phyloP scores from a whole-genome alignment of 2,113 vertebrate genomes.

The Arenaria interpres region DNA sequence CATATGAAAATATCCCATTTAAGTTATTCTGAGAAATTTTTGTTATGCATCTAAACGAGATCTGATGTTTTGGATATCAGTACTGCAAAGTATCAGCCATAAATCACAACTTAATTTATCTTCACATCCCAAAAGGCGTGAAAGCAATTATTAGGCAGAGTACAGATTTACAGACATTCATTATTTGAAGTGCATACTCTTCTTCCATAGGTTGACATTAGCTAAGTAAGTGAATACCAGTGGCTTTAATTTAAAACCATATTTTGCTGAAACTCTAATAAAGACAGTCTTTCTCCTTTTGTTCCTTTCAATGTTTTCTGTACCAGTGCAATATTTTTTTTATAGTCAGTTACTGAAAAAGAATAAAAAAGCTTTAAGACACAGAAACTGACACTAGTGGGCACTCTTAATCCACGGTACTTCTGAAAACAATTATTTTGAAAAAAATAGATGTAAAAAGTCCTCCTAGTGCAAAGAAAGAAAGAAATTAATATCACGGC shows the following conservation, averaged over 20 bases:
- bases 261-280: not conserved
- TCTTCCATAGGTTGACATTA: not conserved
- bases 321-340: not conserved
- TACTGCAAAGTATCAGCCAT: not conserved
- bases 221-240: not conserved
- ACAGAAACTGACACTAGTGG: not conserved
- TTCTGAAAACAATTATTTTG: not conserved
- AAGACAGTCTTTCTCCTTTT: not conserved
- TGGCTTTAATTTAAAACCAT: not conserved
- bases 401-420: not conserved
- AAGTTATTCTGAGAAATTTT: not conserved
- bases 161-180: not conserved
- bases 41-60: not conserved
- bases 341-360: not conserved
- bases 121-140: not conserved
- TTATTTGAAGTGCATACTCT: not conserved
- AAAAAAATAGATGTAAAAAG: not conserved
- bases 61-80: not conserved
- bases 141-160: not conserved
- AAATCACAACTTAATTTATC: not conserved
- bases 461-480: not conserved
- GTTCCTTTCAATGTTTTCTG: not conserved
- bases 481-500: not conserved
- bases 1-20: not conserved
- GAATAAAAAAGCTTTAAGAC: not conserved